These are phyloP conservation scores for Nebria salina DNA, from an alignment of 2,888 invertebrate species.

Conservation along the genomic window DNA sequence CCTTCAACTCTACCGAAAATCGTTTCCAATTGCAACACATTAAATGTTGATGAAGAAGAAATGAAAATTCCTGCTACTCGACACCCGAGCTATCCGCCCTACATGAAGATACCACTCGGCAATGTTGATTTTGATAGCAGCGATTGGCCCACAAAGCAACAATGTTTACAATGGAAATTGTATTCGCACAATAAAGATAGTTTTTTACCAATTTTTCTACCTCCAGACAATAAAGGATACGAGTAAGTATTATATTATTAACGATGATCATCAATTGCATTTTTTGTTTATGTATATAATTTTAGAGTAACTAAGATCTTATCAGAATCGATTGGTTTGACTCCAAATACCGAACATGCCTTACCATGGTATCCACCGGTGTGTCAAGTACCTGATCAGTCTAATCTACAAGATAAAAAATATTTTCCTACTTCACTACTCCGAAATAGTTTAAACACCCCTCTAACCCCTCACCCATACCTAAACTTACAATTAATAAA, in stretches of 20 bases:
- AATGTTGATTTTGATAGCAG: constrained; percentile 66
- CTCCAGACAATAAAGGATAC: constrained; percentile 82
- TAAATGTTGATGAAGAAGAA: constrained; percentile 33
- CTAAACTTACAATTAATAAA: constrained; percentile 57
- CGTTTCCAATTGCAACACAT: constrained; percentile 35
- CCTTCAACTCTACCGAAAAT: constrained; percentile 34
- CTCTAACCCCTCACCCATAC: constrained; percentile 49
- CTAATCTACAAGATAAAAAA: constrained; percentile 53
- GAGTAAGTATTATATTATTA: constrained; percentile 65
- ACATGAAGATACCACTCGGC: constrained; percentile 64
- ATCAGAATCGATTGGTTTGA: constrained; percentile 71
- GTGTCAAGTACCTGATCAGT: constrained; percentile 64
- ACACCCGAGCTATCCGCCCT: constrained; percentile 63
- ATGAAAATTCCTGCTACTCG: constrained; percentile 51
- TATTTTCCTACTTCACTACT: constrained; percentile 59
- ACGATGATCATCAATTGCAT: too few relatives aligned
- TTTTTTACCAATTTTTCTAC: constrained; percentile 74
- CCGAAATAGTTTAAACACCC: constrained; percentile 54
- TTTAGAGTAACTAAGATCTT: constrained; percentile 66
- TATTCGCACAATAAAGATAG: constrained; percentile 64
- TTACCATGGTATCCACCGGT: constrained; percentile 82
- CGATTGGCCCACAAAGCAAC: constrained; percentile 67
- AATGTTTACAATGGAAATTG: constrained; percentile 63
- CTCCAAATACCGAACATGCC: constrained; percentile 70
- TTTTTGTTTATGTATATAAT: constrained; percentile 42